A percentile compares a stretch with the other conserved stretches of the same genome.
Evolutionary conservation across 2,888 invertebrate genomes (phyloP).

Genomic region (Erpobdella octoculata): DNA sequence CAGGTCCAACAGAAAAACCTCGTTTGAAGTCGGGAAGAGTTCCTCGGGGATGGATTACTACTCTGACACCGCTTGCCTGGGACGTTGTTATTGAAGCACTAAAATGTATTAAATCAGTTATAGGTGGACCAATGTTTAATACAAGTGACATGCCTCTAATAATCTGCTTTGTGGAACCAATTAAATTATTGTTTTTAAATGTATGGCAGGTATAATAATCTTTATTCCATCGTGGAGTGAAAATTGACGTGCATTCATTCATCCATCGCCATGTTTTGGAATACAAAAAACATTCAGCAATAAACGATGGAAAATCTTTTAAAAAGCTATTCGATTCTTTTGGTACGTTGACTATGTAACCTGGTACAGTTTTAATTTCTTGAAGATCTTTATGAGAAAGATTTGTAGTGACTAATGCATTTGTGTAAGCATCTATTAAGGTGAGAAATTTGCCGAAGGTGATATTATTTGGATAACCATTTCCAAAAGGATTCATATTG

Average conservation of each 20-base stretch:
- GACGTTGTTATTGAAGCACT: neutral
- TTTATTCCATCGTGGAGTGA: neutral
- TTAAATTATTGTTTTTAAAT: neutral
- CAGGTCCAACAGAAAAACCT: conserved; percentile 13
- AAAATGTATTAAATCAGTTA: neutral
- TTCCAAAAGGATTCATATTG: neutral
- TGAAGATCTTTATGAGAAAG: too few species aligned
- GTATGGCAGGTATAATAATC: conserved; percentile 19
- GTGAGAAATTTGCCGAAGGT: neutral
- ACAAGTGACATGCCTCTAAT: conserved; percentile 10
- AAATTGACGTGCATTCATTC: neutral
- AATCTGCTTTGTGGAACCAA: neutral
- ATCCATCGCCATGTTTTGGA: neutral
- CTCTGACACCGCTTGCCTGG: neutral
- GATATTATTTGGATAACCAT: neutral
- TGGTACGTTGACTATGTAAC: neutral
- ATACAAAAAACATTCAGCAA: neutral
- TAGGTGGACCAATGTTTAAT: conserved; percentile 10
- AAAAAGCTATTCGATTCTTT: neutral
- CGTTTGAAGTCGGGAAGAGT: conserved; percentile 13
- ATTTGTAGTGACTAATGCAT: too few species aligned
- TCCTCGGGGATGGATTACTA: conserved; percentile 3
- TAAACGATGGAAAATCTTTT: neutral
- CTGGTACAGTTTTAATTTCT: neutral
- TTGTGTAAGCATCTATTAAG: too few species aligned